Evolutionary conservation across 2,888 invertebrate species (phyloP), one percentile per base, ranked within the genome.

Genomic region (Microplitis deprimator): DNA sequence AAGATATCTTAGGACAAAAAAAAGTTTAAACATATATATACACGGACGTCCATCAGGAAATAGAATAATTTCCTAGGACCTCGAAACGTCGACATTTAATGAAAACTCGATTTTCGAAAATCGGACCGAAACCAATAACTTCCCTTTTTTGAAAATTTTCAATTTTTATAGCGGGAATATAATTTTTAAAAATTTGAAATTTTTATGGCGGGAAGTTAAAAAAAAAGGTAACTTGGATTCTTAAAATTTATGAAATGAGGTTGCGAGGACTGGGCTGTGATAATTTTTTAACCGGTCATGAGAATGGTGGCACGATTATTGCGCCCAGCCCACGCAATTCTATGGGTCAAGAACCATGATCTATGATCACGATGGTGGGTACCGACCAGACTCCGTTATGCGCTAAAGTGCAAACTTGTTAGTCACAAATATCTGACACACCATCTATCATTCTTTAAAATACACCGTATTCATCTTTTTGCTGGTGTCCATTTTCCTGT

Each of bases 371-470:
- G 85, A 76, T 50, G 82, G 80, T 60, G 68, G 39, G 40, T 40
- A 71, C 61, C n/a, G 50, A 41, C 83, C 83, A 86, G 85, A 82
- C 84, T 84, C 89, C 89, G 89, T 89, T 89, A 89, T 87, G 84
- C 87, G 88, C 85, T 87, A 89, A 89, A 88, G 89, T 89, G 89
- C 88, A 89, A 89, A 89, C 89, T 89, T 88, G 89, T 89, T 89
- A 88, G 89, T 89, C 89, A 89, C 87, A 86, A 86, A 84, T 83
- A 82, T 73, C 76, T 74, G 67, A 60, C 74, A 71, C 76, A 76
- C 70, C 73, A 75, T 77, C 81, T 78, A 81, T 50, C 50, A 50
- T 50, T 50, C 50, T 13, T 4, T 13, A 50, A 50, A 50, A 50
- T 1, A 29, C 29, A 29, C 29, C 29, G 29, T 29, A 29, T 29